These are phyloP conservation scores for Phyllostomus discolor DNA, from an alignment of 2,113 vertebrate species.

Conservation along the genomic window DNA sequence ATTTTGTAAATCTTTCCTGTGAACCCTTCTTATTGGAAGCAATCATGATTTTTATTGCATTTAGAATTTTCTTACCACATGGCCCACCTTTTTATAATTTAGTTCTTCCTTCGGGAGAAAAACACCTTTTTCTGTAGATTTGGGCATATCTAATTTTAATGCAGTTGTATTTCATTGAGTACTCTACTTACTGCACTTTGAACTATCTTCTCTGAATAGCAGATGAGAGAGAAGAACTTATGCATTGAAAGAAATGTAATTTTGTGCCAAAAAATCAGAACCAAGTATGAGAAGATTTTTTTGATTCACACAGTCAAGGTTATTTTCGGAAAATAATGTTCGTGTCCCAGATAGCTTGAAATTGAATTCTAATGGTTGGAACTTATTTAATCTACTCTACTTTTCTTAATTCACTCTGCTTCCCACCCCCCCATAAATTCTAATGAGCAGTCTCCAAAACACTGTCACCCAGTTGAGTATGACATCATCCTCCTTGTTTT, in stretches of 20 bases:
- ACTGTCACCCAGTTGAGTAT: neutral
- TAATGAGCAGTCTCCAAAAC: neutral
- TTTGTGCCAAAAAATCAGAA: constrained; percentile 55
- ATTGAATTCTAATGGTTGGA: constrained; percentile 30
- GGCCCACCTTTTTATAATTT: constrained; percentile 51
- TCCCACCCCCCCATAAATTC: constrained; percentile 25
- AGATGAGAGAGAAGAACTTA: constrained; percentile 49
- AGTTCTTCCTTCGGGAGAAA: constrained; percentile 24
- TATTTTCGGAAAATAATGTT: constrained; percentile 53
- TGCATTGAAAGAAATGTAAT: constrained; percentile 55
- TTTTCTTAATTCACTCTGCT: neutral
- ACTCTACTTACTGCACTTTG: constrained; percentile 23
- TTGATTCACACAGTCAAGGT: constrained; percentile 58
- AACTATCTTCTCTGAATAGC: constrained; percentile 37
- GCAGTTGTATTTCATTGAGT: constrained; percentile 43
- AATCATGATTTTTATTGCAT: constrained; percentile 27
- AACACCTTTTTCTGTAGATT: neutral
- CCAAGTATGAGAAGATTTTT: constrained; percentile 38
- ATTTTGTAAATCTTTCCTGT: neutral
- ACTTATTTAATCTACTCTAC: neutral
- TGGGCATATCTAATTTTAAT: constrained; percentile 45
- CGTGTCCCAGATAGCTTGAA: constrained; percentile 39
- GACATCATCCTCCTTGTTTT: neutral
- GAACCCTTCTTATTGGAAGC: constrained; percentile 21
- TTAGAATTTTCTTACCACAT: constrained; percentile 17